These are phyloP conservation scores for Cinclus mexicanus DNA, from an alignment of 2,113 vertebrate genomes.

Conservation along the genomic window DNA sequence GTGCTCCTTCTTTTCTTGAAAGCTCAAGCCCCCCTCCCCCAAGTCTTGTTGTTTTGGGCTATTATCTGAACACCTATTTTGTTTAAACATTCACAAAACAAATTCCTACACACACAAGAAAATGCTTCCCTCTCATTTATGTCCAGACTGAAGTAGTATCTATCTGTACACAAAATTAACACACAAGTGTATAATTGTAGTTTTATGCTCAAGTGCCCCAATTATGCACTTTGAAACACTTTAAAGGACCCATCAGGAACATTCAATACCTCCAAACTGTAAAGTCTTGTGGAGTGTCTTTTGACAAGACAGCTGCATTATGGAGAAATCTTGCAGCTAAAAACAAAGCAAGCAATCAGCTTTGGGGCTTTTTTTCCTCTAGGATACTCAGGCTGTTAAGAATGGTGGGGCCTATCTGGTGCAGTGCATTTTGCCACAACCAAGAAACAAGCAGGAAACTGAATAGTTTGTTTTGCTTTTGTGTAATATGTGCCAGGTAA, in stretches of 20 bases:
- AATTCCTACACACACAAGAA: conserved; percentile 39
- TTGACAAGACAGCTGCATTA: conserved; percentile 44
- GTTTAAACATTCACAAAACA: conserved; percentile 46
- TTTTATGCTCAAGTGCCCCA: conserved; percentile 72
- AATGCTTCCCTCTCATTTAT: conserved; percentile 61
- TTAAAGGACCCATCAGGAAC: conserved; percentile 52
- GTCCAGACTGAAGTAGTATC: conserved; percentile 63
- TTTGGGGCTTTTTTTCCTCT: not conserved
- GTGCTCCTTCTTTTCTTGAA: not conserved
- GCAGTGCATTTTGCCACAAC: not conserved
- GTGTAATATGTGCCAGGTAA: not conserved
- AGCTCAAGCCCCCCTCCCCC: not conserved
- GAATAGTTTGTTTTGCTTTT: not conserved
- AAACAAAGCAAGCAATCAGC: not conserved
- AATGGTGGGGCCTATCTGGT: not conserved
- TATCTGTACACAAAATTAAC: conserved; percentile 74
- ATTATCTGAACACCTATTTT: conserved; percentile 43
- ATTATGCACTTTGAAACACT: conserved; percentile 73
- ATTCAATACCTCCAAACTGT: conserved; percentile 50
- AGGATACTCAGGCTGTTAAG: not conserved
- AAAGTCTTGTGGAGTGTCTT: conserved; percentile 38
- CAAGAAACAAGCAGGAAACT: not conserved
- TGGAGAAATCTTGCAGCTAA: not conserved
- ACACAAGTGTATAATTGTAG: conserved; percentile 77
- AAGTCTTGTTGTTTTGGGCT: not conserved